These are phyloP conservation scores for Cossypha dichroa DNA, from an alignment of 2,797 vertebrate species.

Conservation along the genomic window DNA sequence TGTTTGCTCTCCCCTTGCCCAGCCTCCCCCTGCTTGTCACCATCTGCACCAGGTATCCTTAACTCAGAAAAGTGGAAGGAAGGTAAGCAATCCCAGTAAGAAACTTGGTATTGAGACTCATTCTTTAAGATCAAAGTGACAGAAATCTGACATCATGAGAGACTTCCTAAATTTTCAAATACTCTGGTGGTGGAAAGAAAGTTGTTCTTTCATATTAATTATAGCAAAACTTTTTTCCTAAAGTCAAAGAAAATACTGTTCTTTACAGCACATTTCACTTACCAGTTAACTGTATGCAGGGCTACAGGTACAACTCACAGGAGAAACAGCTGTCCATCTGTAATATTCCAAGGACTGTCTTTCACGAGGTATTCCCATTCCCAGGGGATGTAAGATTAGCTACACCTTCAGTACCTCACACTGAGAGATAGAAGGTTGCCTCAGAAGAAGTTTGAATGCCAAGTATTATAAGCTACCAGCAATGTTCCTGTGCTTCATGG, in stretches of 20 bases:
- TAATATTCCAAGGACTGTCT: slow-evolving; percentile 1
- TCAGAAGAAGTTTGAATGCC: neutral
- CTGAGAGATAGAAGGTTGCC: neutral
- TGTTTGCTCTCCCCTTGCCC: neutral
- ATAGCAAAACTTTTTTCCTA: neutral
- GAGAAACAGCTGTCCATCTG: neutral
- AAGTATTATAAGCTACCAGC: neutral
- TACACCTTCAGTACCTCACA: neutral
- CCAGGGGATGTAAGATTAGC: neutral
- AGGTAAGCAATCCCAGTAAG: neutral
- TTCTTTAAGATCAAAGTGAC: neutral
- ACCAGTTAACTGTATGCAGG: neutral
- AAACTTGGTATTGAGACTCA: neutral
- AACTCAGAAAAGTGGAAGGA: neutral
- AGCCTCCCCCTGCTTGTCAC: neutral
- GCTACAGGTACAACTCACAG: neutral
- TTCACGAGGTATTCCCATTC: neutral
- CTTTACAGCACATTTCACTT: neutral
- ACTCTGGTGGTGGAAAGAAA: neutral
- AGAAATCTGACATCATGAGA: neutral
- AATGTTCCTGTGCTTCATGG: slow-evolving; percentile 49
- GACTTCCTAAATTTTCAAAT: neutral
- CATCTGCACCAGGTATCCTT: neutral
- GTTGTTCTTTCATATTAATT: neutral
- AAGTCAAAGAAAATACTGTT: neutral